A percentile compares a stretch with the other conserved stretches of the same genome.
phyloP scores from a whole-genome alignment of 2,888 invertebrate species.

The Cerceris ruficornis region DNA sequence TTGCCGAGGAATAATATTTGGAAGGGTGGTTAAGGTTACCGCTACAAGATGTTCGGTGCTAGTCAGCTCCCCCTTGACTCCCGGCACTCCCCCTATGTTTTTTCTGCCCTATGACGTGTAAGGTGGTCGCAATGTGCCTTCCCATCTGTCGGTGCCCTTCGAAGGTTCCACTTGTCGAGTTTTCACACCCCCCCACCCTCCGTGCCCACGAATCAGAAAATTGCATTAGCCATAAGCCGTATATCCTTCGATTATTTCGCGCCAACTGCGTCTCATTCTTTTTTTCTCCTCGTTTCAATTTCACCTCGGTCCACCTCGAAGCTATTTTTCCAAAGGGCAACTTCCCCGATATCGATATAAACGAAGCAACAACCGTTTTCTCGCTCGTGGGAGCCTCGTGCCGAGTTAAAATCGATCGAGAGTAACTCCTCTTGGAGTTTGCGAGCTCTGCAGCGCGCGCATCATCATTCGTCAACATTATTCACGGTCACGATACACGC shows the following conservation, averaged over 20 bases:
- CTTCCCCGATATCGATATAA: too few relatives aligned
- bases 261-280: constrained; percentile 4
- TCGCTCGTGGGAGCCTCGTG: constrained; percentile 1
- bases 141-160: constrained; percentile 47
- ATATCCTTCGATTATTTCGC: constrained; percentile 32
- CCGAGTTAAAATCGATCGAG: constrained; percentile 23
- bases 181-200: neutral
- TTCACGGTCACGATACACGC: constrained; percentile 67
- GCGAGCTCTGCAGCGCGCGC: constrained; percentile 30
- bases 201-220: constrained; percentile 35
- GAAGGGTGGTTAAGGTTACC: constrained; percentile 54
- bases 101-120: constrained; percentile 47
- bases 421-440: constrained; percentile 10
- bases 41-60: constrained; percentile 40
- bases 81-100: constrained; percentile 48
- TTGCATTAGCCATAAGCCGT: constrained; percentile 54
- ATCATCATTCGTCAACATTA: constrained; percentile 72
- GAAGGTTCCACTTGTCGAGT: constrained; percentile 38
- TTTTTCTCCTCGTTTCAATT: too few relatives aligned
- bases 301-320: too few relatives aligned
- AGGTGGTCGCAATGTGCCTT: constrained; percentile 40
- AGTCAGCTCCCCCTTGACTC: constrained; percentile 27
- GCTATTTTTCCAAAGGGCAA: too few relatives aligned
- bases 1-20: constrained; percentile 61
- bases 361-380: neutral